Percentiles rank a stretch among this genome's conserved stretches.
phyloP scores from a whole-genome alignment of 2,797 vertebrate species.

The Anisognathus igniventris region DNA sequence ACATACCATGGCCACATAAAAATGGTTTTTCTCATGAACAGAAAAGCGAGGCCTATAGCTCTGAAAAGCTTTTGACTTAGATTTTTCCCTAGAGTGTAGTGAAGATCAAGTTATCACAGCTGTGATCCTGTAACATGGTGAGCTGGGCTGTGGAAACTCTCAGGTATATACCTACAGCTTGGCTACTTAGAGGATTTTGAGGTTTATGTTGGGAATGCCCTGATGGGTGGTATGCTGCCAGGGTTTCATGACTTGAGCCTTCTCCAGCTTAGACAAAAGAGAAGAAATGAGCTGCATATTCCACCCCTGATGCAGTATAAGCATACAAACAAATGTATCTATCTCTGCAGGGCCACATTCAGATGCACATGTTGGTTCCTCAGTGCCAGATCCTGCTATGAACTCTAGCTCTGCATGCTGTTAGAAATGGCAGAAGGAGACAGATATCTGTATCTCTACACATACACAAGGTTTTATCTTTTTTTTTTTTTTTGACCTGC shows the following conservation, averaged over 20 bases:
- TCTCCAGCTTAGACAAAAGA: background rate
- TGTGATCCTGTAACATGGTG: background rate
- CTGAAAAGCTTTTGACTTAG: background rate
- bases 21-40: background rate
- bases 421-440: conserved; percentile 31
- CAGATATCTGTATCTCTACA: background rate
- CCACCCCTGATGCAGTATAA: background rate
- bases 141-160: background rate
- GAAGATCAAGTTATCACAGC: background rate
- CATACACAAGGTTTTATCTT: background rate
- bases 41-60: background rate
- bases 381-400: conserved; percentile 35
- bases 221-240: background rate
- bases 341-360: conserved; percentile 22
- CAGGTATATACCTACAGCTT: background rate
- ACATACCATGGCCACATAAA: background rate
- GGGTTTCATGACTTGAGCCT: background rate
- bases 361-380: background rate
- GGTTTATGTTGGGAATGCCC: background rate
- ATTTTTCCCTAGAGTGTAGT: background rate
- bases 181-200: background rate
- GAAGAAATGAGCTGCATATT: background rate
- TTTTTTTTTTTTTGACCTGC: background rate
- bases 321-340: background rate
- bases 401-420: background rate